phyloP scores from a whole-genome alignment of 2,797 vertebrate genomes.

The Loris lydekkerianus region DNA sequence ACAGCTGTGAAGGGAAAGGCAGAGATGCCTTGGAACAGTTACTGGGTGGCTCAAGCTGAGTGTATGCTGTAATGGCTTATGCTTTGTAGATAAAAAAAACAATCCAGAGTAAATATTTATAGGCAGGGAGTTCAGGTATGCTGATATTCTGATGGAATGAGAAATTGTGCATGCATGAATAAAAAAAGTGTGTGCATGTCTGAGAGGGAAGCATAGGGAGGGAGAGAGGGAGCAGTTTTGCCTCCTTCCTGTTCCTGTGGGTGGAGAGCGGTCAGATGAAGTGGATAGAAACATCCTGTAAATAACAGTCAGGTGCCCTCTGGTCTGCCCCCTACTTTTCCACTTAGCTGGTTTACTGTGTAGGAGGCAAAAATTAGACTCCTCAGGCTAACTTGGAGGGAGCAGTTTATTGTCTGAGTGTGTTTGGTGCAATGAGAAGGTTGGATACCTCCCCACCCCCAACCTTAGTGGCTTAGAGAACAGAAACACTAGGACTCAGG shows the following conservation, averaged over 20 bases:
- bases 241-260: neutral
- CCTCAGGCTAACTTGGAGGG: neutral
- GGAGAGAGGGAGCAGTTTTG: neutral
- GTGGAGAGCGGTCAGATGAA: neutral
- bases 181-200: conserved; percentile 65
- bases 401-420: neutral
- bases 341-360: neutral
- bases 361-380: neutral
- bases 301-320: neutral
- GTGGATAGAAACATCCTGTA: neutral
- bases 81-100: conserved; percentile 59
- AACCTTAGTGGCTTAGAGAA: neutral
- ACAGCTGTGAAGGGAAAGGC: neutral
- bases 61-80: neutral
- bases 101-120: conserved; percentile 80
- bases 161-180: conserved; percentile 25
- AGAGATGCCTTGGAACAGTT: neutral
- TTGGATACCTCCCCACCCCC: neutral
- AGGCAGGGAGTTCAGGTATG: conserved; percentile 13
- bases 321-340: neutral
- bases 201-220: conserved; percentile 41
- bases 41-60: neutral
- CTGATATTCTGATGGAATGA: conserved; percentile 67
- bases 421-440: accelerated
- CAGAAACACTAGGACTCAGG: neutral